These are phyloP conservation scores for Vicugna pacos DNA, from an alignment of 2,113 vertebrate species.

Conservation along the genomic window DNA sequence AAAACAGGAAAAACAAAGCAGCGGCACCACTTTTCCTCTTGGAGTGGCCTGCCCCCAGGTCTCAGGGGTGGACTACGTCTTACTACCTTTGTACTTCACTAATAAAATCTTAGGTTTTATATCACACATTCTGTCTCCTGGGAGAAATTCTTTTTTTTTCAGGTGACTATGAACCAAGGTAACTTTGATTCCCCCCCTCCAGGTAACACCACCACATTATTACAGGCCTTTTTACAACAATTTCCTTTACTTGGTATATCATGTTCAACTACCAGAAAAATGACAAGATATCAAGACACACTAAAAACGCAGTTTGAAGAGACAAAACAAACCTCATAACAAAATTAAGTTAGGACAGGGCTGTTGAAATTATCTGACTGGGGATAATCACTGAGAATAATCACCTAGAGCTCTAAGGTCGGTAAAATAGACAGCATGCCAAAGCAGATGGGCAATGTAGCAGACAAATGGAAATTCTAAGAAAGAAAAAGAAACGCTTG, in stretches of 20 bases:
- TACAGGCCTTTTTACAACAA: neutral
- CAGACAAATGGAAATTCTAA: neutral
- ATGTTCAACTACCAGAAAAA: neutral
- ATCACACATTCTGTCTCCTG: no score
- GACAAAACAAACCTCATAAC: neutral
- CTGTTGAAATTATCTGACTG: neutral
- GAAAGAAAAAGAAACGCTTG: neutral
- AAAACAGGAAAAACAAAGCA: no score
- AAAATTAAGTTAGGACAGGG: neutral
- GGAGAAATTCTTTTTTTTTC: no score
- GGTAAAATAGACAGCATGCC: neutral
- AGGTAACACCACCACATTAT: neutral
- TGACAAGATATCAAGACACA: neutral
- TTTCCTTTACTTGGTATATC: neutral
- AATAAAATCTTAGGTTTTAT: no score
- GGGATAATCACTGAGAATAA: neutral
- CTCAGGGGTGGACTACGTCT: no score
- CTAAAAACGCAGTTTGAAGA: neutral
- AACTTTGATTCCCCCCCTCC: no score
- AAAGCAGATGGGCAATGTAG: neutral
- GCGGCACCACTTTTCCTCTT: no score
- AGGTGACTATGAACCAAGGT: no score
- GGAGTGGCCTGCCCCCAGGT: no score
- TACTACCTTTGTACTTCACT: no score
- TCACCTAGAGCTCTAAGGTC: neutral